Evolutionary conservation across 2,888 invertebrate species (phyloP), one percentile per base, ranked within the genome.

Genomic region (Zygaena filipendulae): DNA sequence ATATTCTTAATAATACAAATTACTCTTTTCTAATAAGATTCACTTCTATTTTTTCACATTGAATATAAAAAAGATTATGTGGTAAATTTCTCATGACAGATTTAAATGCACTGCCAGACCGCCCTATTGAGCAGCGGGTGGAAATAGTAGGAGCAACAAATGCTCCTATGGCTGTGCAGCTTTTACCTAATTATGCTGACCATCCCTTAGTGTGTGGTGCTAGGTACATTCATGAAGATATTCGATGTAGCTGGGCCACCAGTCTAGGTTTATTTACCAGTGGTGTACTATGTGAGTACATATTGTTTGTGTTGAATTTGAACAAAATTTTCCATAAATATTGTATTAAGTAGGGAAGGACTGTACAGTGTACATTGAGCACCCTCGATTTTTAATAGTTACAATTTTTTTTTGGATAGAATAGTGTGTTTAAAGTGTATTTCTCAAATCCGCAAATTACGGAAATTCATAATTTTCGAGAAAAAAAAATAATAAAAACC

Each of bases 191-290:
- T 66, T 86, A 85, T 45, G 87, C 91, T 0, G 92, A 93, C 56
- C 75, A 91, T 63, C 83, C 88, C 0, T 52, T 90, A 21, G 87
- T 90, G 3, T 84, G 87, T 33, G 95, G 95, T 0, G 88, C 90
- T 0, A 75, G 90, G 34, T 93, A 92, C 59, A 82, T 87, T 47
- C 53, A 68, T 0, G 55, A 83, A 12, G 92, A 94, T 59, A 64
- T 94, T 21, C 81, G 77, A 35, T 74, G 87, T 36, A 63, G 64
- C 28, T 81, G 82, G 58, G 85, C 86, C 0, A 84, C 86, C 26
- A 52, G 70, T 40, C 59, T 92, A 25, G 87, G 87, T 0, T 50
- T 53, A 13, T 82, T 88, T 40, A 84, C 86, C 8, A 90, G 90
- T 50, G 95, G 95, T 22, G 82, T 95, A 20, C 52, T 88, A 39